Evolutionary conservation across 1,140 invertebrate genomes (phyloP), one percentile per base, ranked within the genome.

Genomic region (Drosophila lini): DNA sequence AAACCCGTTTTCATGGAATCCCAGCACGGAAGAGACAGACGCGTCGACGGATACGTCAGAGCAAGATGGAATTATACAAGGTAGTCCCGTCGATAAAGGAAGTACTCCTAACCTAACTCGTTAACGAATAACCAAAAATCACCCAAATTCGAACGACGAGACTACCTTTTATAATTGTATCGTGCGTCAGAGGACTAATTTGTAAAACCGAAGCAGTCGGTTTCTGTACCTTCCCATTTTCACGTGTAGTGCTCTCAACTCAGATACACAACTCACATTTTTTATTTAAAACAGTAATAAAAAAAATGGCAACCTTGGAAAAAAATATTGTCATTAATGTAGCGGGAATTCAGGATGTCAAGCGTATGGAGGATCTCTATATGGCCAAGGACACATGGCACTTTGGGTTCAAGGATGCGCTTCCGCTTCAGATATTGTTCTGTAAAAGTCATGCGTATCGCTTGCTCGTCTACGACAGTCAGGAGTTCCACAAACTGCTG

Each of bases 401-500:
- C 19, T 63, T 80, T 64, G 83, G 83, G 3, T 42, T 25, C 1
- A 89, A 89, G 63, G 34, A 11, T 0, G 32, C 45, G 0, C 15
- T 16, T 2, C 75, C 76, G 1, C 3, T 82, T 0, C 13, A 28
- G 0, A 47, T 60, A 5, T 11, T 88, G 0, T 89, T 88, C 8
- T 3, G 13, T 0, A 52, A 69, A 6, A 74, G 78, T 19, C 69
- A 80, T 16, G 56, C 62, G 1, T 81, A 84, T 41, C 73, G 83
- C 11, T 11, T 88, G 31, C 19, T 89, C 19, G 64, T 59, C 5
- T 52, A 55, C 28, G 25, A 63, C 2, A 2, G 15, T 0, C 10
- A 42, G 1, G 25, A 67, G 4, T 19, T 42, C 1, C 16, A 3
- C 2, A 3, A 9, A 0, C 1, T 83, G 2, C 15, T 84, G 57